Evolutionary conservation across 2,797 vertebrate genomes (phyloP), one percentile per base, ranked within the genome.

Genomic region (Tragopan temminckii): DNA sequence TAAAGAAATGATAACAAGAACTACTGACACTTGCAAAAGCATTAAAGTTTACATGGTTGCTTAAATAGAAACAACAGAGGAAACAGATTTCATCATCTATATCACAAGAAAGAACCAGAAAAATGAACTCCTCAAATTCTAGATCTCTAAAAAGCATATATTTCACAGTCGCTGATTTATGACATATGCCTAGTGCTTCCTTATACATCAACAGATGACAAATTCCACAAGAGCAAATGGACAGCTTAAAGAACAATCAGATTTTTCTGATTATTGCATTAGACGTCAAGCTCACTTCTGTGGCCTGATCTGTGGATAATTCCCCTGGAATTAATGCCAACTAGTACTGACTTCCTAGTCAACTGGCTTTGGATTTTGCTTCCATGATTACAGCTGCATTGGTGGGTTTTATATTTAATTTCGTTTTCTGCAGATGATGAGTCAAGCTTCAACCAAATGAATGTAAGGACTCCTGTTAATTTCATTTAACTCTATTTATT

Each of bases 401-500:
- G 63, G 48, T 69, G 55, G 14, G 12, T 46, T 89, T 84, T 69
- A 74, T 20, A 84, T 59, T 84, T 85, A 89, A 94, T 91, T 83
- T 69, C 29, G 19, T 72, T 91, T 85, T 69, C 77, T 78, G 42
- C 40, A 55, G 72, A 72, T 55, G 46, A 71, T 57, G 81, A 88
- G 36, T 61, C 95, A 96, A 76, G 81, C 55, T 43, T 48, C 1
- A 0, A 72, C 13, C 67, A 86, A 70, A 88, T 16, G 25, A 93
- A 90, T 35, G 61, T 74, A 93, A 81, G 84, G 85, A 67, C 63
- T 93, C 83, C 70, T 69, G 52, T 45, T 84, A 94, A 94, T 72
- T 83, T 77, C 36, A 90, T 85, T 94, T 69, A 89, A 20, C 40
- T 79, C 63, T 72, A 72, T 86, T 90, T 86, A 90, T 93, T 86